A percentile compares a stretch with the other conserved stretches of the same genome.
These are phyloP conservation scores for Poecilobothrus nobilitatus DNA, from an alignment of 2,888 invertebrate genomes.

Conservation along the genomic window DNA sequence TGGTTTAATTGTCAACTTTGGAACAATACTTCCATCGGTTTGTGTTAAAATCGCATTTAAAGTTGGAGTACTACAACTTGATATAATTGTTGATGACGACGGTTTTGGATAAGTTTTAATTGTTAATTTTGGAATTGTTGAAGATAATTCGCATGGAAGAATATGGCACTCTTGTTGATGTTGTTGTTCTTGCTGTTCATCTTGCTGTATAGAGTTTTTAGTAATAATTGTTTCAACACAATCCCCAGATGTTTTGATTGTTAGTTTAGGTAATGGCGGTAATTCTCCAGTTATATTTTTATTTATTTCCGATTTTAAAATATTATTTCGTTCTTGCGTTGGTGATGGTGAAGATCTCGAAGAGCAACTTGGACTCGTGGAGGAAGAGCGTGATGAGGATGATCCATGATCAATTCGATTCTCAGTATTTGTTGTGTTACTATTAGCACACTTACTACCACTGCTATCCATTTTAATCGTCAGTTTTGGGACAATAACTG, in stretches of 20 bases:
- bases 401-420: conserved; percentile 12
- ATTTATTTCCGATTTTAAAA: not conserved
- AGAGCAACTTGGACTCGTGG: conserved; percentile 20
- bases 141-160: conserved; percentile 22
- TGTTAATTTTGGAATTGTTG: conserved; percentile 50
- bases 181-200: conserved; percentile 12
- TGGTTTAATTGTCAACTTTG: conserved; percentile 43
- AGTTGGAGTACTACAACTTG: conserved; percentile 15
- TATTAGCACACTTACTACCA: conserved; percentile 25
- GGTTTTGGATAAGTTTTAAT: conserved; percentile 46
- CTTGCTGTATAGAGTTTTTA: conserved; percentile 31
- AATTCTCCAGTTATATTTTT: not conserved
- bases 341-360: conserved; percentile 24
- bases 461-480: conserved; percentile 39
- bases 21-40: conserved; percentile 31
- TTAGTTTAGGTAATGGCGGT: conserved; percentile 50
- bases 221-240: conserved; percentile 37
- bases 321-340: conserved; percentile 7
- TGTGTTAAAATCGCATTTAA: conserved; percentile 11
- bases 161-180: conserved; percentile 21
- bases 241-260: conserved; percentile 47
- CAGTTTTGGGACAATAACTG: conserved; percentile 37
- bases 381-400: conserved; percentile 14
- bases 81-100: conserved; percentile 24
- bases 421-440: conserved; percentile 20